Percentiles rank a stretch among this genome's conserved stretches.
Conservation (phyloP, 2,888 invertebrate genomes). For the Ptilodon capucinus region DNA sequence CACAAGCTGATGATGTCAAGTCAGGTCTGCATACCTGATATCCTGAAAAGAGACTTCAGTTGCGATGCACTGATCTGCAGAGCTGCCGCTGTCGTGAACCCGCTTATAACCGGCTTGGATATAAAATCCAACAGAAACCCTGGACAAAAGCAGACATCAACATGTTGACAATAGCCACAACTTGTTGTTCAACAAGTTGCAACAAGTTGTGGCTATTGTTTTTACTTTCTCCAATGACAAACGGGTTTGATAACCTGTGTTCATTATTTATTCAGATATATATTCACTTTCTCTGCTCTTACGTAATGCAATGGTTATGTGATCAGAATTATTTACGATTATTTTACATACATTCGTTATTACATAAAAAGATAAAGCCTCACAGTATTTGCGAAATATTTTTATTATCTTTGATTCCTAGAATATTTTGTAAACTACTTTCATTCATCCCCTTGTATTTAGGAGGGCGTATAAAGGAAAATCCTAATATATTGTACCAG, state of each 20-base stretch:
- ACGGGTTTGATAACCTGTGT: background rate
- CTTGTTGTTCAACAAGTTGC: background rate
- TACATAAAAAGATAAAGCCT: too few species aligned
- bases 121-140: constrained; percentile 93
- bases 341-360: background rate
- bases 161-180: too few species aligned
- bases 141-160: constrained; percentile 27
- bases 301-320: background rate
- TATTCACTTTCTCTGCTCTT: background rate
- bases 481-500: too few species aligned
- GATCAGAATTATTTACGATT: background rate
- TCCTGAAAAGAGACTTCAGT: constrained; percentile 87
- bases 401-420: too few species aligned
- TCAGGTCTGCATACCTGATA: constrained; percentile 55
- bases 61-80: constrained; percentile 92
- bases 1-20: too few species aligned
- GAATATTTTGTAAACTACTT: too few species aligned
- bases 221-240: background rate
- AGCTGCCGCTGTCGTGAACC: constrained; percentile 93
- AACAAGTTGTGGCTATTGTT: too few species aligned
- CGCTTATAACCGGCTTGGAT: constrained; percentile 92
- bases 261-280: background rate
- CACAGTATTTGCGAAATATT: too few species aligned
- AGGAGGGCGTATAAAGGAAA: too few species aligned
- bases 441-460: background rate